Conservation (phyloP, 92 coral and sea anemone species). For the Paramuricea clavata region DNA sequence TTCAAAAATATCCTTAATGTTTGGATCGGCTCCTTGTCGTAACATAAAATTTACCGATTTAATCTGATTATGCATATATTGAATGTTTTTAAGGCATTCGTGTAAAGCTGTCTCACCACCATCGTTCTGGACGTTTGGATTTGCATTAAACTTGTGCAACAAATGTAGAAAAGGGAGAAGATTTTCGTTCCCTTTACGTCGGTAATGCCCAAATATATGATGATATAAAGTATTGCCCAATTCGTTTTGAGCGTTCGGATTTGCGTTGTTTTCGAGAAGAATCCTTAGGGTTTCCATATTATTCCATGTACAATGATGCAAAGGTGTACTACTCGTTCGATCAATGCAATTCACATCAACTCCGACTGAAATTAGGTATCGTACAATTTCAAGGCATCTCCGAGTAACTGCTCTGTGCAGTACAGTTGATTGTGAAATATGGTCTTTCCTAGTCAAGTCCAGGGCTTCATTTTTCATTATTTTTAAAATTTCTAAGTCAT, state of each 20-base stretch:
- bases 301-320: neutral
- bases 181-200: neutral
- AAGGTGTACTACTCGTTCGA: neutral
- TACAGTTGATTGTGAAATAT: neutral
- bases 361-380: neutral
- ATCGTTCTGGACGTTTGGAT: neutral
- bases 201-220: neutral
- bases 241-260: neutral
- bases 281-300: neutral
- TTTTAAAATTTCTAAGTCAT: neutral
- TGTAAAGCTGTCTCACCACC: neutral
- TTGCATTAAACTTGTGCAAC: neutral
- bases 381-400: neutral
- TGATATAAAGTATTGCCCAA: neutral
- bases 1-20: neutral
- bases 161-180: neutral
- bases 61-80: neutral
- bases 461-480: neutral
- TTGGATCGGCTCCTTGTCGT: neutral
- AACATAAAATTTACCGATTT: neutral
- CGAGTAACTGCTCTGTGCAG: neutral
- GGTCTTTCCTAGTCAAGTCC: neutral
- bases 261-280: neutral
- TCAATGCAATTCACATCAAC: neutral
- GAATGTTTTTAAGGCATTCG: neutral